These are phyloP conservation scores for Camponotus fellah DNA, from an alignment of 2,888 invertebrate species.

Conservation along the genomic window DNA sequence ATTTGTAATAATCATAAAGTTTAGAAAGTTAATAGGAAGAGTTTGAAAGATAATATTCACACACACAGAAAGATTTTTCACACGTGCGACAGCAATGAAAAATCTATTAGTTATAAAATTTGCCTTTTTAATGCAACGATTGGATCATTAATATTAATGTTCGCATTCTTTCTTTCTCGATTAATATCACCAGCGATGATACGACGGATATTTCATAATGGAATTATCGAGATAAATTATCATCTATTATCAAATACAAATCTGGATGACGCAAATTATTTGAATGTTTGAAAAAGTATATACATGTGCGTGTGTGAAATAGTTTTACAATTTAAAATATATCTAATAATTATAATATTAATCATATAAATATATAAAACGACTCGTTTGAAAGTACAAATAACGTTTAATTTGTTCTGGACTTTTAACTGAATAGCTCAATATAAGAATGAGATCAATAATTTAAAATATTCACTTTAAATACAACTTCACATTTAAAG, in stretches of 20 bases:
- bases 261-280: not conserved
- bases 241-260: not conserved
- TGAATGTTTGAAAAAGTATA: too few species aligned
- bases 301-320: not conserved
- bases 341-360: not conserved
- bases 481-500: constrained; percentile 16
- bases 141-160: constrained; percentile 48
- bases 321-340: not conserved
- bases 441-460: constrained; percentile 37
- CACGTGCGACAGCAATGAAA: too few species aligned
- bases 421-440: constrained; percentile 32
- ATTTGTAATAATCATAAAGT: too few species aligned
- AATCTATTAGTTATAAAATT: constrained; percentile 7
- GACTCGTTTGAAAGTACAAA: constrained; percentile 13
- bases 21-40: too few species aligned
- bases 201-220: not conserved
- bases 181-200: constrained; percentile 24
- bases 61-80: too few species aligned
- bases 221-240: not conserved
- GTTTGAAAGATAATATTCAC: too few species aligned
- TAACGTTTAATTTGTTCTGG: constrained; percentile 27
- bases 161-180: constrained; percentile 41
- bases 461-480: constrained; percentile 27
- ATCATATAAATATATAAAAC: constrained; percentile 1
- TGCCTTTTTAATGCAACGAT: constrained; percentile 33